Evolutionary conservation across 2,797 vertebrate genomes (phyloP).

Genomic region (Dermochelys coriacea): DNA sequence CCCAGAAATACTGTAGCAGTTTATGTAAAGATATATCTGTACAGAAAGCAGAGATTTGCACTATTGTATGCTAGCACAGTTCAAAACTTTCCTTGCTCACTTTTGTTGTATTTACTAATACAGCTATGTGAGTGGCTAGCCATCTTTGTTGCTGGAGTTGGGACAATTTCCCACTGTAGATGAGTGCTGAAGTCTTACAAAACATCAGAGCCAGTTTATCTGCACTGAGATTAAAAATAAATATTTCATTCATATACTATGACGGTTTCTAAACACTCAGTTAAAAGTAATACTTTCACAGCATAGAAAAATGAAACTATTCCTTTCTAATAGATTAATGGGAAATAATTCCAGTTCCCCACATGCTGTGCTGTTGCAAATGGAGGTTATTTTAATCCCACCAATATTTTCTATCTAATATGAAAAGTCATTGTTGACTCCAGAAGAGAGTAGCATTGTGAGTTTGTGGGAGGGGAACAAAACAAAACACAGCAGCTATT

Average conservation of each 20-base stretch:
- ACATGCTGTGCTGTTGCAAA: neutral
- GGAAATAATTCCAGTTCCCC: neutral
- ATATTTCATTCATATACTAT: neutral
- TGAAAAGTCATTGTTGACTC: neutral
- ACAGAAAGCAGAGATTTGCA: neutral
- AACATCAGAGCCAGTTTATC: neutral
- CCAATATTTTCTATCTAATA: neutral
- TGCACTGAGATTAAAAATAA: neutral
- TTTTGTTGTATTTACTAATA: neutral
- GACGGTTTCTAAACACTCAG: neutral
- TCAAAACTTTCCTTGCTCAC: neutral
- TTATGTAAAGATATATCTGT: neutral
- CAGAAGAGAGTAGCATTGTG: neutral
- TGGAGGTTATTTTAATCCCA: neutral
- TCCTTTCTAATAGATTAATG: neutral
- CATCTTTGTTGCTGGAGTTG: neutral
- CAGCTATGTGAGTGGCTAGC: neutral
- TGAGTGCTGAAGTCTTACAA: neutral
- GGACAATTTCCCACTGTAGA: neutral
- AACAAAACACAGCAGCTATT: neutral
- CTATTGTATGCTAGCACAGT: neutral
- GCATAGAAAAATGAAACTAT: neutral
- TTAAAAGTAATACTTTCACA: neutral
- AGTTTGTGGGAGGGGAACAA: neutral
- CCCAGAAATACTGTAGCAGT: too few species aligned